Evolutionary conservation across 2,888 invertebrate species (phyloP).

Genomic region (Rhamnusium bicolor): DNA sequence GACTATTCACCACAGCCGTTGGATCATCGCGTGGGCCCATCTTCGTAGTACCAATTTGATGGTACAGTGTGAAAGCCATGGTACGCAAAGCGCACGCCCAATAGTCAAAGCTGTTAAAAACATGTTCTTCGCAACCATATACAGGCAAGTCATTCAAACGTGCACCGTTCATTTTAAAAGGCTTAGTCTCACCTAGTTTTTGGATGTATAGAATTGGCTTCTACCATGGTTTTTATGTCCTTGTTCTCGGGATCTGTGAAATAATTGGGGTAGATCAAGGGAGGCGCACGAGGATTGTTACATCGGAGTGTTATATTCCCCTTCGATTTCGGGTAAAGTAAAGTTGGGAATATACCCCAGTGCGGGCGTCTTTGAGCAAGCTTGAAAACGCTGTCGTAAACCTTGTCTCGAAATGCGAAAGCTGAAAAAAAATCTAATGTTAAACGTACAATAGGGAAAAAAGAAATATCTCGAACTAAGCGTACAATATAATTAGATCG

Average conservation of each 20-base stretch:
- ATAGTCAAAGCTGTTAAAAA: conserved; percentile 76
- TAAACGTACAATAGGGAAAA: too few species aligned
- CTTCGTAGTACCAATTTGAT: conserved; percentile 73
- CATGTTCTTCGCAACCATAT: conserved; percentile 73
- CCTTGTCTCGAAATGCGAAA: conserved; percentile 51
- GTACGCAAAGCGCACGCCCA: conserved; percentile 79
- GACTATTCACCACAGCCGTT: conserved; percentile 73
- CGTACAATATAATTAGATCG: too few species aligned
- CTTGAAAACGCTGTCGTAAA: conserved; percentile 63
- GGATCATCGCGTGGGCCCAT: conserved; percentile 73
- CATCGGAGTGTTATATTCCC: conserved; percentile 72
- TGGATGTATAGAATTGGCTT: conserved; percentile 72
- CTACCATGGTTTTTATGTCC: conserved; percentile 71
- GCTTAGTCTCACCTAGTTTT: conserved; percentile 69
- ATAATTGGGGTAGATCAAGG: conserved; percentile 75
- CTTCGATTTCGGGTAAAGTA: conserved; percentile 74
- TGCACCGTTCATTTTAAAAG: conserved; percentile 75
- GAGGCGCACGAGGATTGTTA: conserved; percentile 74
- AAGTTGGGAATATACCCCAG: conserved; percentile 83
- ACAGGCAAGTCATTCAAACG: conserved; percentile 66
- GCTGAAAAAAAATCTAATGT: conserved; percentile 21
- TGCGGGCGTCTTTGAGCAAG: conserved; percentile 73
- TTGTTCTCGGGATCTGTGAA: conserved; percentile 68
- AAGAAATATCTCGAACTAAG: too few species aligned
- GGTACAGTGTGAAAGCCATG: conserved; percentile 75